phyloP scores from a whole-genome alignment of 2,888 invertebrate genomes.

The Napeogenes sylphis region DNA sequence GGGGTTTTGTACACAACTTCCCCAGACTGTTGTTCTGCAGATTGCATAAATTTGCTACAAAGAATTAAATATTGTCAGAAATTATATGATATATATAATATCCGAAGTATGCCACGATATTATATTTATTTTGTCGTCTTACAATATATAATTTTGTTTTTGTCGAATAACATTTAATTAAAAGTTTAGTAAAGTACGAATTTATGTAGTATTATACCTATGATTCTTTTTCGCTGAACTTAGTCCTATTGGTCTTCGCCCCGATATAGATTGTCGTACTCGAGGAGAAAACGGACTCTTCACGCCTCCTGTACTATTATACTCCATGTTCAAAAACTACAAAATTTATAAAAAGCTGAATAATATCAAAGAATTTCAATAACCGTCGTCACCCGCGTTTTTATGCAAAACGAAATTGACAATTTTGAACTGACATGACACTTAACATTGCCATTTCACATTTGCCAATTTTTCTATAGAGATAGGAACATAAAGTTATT shows the following conservation, averaged over 20 bases:
- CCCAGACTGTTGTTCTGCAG: slow-evolving; percentile 62
- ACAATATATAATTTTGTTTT: too few species aligned
- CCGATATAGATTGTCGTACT: slow-evolving; percentile 59
- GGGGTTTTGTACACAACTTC: slow-evolving; percentile 87
- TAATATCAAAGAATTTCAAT: slow-evolving; percentile 9
- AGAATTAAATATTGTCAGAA: slow-evolving; percentile 3
- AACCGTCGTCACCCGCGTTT: slow-evolving; percentile 14
- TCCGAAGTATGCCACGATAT: not conserved
- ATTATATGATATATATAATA: slow-evolving; percentile 4
- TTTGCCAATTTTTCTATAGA: slow-evolving; percentile 10
- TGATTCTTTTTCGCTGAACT: slow-evolving; percentile 59
- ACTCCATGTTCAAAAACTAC: slow-evolving; percentile 51
- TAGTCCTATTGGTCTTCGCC: slow-evolving; percentile 55
- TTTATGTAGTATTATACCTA: slow-evolving; percentile 41
- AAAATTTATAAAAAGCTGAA: slow-evolving; percentile 21
- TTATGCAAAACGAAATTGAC: not conserved
- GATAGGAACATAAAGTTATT: slow-evolving; percentile 5
- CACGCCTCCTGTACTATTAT: slow-evolving; percentile 59
- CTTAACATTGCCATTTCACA: slow-evolving; percentile 15
- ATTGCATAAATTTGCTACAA: slow-evolving; percentile 54
- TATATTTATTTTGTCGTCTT: too few species aligned
- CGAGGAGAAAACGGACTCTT: slow-evolving; percentile 69
- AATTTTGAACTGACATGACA: not conserved
- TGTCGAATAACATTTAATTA: not conserved
- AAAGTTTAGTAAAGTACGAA: not conserved